A percentile compares a stretch with the other conserved stretches of the same genome.
Evolutionary conservation across 2,888 invertebrate genomes (phyloP).

Genomic region (Itoplectis maculator): DNA sequence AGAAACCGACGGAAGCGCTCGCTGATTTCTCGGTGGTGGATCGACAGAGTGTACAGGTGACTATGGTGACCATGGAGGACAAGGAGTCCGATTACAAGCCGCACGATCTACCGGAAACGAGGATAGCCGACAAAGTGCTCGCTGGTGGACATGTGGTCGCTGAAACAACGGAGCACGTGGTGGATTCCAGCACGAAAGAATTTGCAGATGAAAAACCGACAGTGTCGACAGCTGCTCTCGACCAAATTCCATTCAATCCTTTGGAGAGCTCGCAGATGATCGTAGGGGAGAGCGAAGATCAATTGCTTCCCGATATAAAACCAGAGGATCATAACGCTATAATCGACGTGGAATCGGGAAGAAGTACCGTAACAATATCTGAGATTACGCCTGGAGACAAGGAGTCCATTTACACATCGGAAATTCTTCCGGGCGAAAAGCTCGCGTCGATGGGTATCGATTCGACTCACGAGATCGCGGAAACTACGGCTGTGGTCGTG

Average conservation of each 20-base stretch:
- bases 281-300: conserved; percentile 86
- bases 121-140: conserved; percentile 75
- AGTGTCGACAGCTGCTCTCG: conserved; percentile 77
- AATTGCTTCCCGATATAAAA: conserved; percentile 78
- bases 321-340: conserved; percentile 83
- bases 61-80: conserved; percentile 83
- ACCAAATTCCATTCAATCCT: conserved; percentile 84
- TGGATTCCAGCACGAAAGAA: conserved; percentile 80
- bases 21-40: conserved; percentile 79
- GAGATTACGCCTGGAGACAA: conserved; percentile 85
- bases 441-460: conserved; percentile 74
- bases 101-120: conserved; percentile 81
- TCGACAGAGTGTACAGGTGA: conserved; percentile 79
- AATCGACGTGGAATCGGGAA: conserved; percentile 85
- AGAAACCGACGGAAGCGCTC: conserved; percentile 78
- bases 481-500: conserved; percentile 83
- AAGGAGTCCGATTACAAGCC: conserved; percentile 85
- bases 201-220: conserved; percentile 78
- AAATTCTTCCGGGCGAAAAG: conserved; percentile 72
- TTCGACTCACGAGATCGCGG: conserved; percentile 82
- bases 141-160: conserved; percentile 77
- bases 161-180: conserved; percentile 81
- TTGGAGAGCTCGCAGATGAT: conserved; percentile 86
- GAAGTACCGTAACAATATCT: conserved; percentile 84
- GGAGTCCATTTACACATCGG: conserved; percentile 80